Conservation (phyloP, 1,140 invertebrate genomes). For the Nasonia vitripennis region DNA sequence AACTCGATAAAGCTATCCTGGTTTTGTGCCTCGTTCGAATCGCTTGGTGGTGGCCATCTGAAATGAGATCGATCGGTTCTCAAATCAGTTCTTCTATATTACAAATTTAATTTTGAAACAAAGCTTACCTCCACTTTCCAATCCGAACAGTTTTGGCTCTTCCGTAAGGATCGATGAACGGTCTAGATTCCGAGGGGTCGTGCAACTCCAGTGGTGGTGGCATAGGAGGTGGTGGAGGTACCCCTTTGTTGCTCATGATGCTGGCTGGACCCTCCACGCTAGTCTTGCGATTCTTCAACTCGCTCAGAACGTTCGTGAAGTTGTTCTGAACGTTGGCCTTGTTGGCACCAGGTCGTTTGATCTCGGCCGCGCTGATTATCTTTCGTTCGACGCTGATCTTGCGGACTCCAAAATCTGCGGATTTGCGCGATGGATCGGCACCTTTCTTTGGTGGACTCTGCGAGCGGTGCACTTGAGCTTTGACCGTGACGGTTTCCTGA, state of each 20-base stretch:
- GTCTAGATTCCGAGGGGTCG: constrained; percentile 85
- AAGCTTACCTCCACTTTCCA: constrained; percentile 86
- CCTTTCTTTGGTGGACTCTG: constrained; percentile 71
- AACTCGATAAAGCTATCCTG: constrained; percentile 90
- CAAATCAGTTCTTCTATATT: not conserved
- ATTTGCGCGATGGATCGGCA: constrained; percentile 62
- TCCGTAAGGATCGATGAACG: constrained; percentile 93
- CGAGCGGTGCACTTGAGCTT: constrained; percentile 74
- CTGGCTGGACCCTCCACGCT: constrained; percentile 78
- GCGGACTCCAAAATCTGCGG: constrained; percentile 64
- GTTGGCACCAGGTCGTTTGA: constrained; percentile 64
- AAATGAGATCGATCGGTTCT: not conserved
- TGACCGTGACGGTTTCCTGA: constrained; percentile 71
- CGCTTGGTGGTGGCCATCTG: constrained; percentile 94
- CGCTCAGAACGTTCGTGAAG: constrained; percentile 77
- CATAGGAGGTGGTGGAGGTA: constrained; percentile 89
- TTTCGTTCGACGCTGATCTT: constrained; percentile 70
- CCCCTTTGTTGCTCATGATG: constrained; percentile 74
- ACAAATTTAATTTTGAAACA: not conserved
- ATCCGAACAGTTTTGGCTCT: constrained; percentile 96
- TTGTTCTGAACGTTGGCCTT: constrained; percentile 74
- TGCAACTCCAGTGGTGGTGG: constrained; percentile 87
- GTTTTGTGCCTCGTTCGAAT: constrained; percentile 78
- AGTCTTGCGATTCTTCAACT: constrained; percentile 78
- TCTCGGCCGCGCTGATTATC: constrained; percentile 55